Evolutionary conservation across 2,888 invertebrate species (phyloP), one percentile per base, ranked within the genome.

Genomic region (Mythimna loreyi): DNA sequence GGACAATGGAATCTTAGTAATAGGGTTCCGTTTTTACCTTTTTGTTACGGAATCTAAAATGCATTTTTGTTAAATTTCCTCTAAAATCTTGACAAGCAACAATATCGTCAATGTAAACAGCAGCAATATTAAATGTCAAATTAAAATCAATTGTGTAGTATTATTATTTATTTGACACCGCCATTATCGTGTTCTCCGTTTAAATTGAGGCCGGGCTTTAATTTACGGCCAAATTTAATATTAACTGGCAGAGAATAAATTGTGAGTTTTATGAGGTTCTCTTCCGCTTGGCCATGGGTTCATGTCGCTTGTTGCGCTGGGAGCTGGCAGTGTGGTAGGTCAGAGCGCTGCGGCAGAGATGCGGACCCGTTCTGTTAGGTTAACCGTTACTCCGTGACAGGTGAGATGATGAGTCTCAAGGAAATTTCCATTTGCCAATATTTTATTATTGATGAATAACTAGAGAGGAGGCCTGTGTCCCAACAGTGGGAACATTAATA

Each of bases 111-210:
- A 45, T 19, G 7, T 52, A 72, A 59, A 60, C 28, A 57, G 3
- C 28, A 21, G 4, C 23, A 28, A 61, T 67, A 70, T 60, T 66
- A 67, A 67, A 59, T 64, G 66, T 71, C 53, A 81, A 80, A 76
- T 82, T 82, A 67, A 81, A 81, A 67, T 82, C 72, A 80, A 73
- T 82, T 80, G 70, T 70, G 58, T 59, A 45, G 45, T 74, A 68
- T 76, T 63, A 79, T 76, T 73, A 74, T 80, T 81, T 72, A 80
- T 70, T 64, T 67, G 71, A 67, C 78, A 56, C 55, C 47, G 21
- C 55, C 63, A 75, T 75, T 78, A 55, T 74, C 58, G 21, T 62
- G 52, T 73, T 52, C 53, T 63, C 47, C 50, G 53, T 57, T 56
- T 55, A 66, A 59, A 72, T 65, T 64, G 73, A 74, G 61, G 71